Conservation (phyloP, 2,888 invertebrate species). For the Furcula furcula region DNA sequence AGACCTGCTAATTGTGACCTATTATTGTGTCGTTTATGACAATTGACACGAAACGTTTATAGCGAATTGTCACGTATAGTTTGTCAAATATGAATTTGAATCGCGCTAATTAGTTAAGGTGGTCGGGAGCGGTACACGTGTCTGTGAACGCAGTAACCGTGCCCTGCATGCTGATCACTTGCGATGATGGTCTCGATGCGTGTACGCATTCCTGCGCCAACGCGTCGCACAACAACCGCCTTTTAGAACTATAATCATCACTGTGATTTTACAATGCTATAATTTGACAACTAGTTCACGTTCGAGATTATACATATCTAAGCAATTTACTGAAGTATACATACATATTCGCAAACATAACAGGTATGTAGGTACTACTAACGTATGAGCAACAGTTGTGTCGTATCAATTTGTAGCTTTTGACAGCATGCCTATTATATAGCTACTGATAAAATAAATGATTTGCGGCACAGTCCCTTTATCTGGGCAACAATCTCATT, state of each 20-base stretch:
- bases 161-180: slow-evolving; percentile 63
- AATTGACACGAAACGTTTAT: slow-evolving; percentile 7
- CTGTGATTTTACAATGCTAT: slow-evolving; percentile 4
- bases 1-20: neutral
- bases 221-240: slow-evolving; percentile 33
- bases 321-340: no score
- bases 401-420: no score
- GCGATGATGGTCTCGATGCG: slow-evolving; percentile 49
- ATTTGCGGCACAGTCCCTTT: slow-evolving; percentile 17
- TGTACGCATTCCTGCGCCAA: slow-evolving; percentile 61
- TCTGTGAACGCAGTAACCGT: slow-evolving; percentile 56
- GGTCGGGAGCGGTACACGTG: slow-evolving; percentile 59
- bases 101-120: slow-evolving; percentile 64
- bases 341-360: no score
- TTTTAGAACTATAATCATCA: slow-evolving; percentile 24
- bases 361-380: no score
- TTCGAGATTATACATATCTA: no score
- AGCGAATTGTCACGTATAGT: slow-evolving; percentile 38
- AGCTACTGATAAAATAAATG: no score
- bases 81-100: slow-evolving; percentile 49
- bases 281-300: no score
- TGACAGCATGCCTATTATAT: no score
- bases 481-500: slow-evolving; percentile 53
- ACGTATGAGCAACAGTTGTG: no score
- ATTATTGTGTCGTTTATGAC: slow-evolving; percentile 1